Conservation (phyloP, 2,797 vertebrate genomes). For the Manis crassicaudata region DNA sequence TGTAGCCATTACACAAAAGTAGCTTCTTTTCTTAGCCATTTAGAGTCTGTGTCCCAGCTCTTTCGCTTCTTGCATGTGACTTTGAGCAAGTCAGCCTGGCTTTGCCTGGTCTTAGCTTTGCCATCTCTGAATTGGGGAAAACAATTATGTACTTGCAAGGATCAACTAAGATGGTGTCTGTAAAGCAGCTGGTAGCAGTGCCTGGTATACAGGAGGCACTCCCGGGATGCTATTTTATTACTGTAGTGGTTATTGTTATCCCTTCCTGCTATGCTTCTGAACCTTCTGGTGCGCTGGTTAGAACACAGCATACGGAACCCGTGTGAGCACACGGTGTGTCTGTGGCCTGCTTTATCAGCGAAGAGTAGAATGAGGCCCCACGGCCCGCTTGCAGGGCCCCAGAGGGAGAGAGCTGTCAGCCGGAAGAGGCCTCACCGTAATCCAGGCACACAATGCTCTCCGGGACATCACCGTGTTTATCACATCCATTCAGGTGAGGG, state of each 20-base stretch:
- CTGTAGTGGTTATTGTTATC: neutral
- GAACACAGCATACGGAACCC: neutral
- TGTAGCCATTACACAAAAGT: neutral
- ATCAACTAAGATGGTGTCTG: neutral
- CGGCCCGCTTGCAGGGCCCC: neutral
- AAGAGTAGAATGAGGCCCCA: neutral
- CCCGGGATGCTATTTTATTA: neutral
- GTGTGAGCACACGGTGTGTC: neutral
- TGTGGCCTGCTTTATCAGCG: neutral
- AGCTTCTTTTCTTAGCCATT: neutral
- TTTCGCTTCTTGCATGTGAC: neutral
- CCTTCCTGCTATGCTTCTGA: neutral
- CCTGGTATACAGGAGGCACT: neutral
- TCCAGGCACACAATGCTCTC: neutral
- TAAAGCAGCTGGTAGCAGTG: neutral
- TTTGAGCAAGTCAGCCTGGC: neutral
- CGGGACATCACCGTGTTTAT: fast-evolving
- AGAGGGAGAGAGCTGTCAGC: neutral
- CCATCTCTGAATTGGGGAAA: neutral
- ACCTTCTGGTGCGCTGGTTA: neutral
- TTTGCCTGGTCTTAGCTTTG: neutral
- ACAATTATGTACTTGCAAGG: neutral
- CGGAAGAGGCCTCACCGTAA: neutral
- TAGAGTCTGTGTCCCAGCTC: neutral
- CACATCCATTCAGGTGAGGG: neutral